Evolutionary conservation across 1,140 invertebrate genomes (phyloP).

Genomic region (Ceratoteleas bidentatus): DNA sequence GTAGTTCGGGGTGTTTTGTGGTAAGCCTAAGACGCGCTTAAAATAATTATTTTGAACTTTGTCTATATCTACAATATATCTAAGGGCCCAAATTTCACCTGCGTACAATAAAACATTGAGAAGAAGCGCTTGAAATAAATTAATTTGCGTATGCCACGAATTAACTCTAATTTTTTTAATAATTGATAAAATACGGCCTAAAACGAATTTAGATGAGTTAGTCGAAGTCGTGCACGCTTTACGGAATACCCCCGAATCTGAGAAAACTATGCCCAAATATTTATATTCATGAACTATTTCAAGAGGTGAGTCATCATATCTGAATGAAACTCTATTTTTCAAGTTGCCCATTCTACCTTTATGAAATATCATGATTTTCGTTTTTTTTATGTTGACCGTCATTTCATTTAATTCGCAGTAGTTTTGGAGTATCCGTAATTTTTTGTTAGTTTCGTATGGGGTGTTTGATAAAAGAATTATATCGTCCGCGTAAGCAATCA

Average conservation of each 20-base stretch:
- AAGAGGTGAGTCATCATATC: background rate
- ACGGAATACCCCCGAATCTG: constrained; percentile 1
- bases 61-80: constrained; percentile 7
- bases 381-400: constrained; percentile 2
- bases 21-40: background rate
- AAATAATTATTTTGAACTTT: constrained; percentile 10
- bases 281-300: constrained; percentile 18
- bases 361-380: constrained; percentile 9
- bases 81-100: constrained; percentile 1
- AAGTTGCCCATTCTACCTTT: constrained; percentile 1
- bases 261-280: background rate
- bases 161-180: background rate
- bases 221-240: background rate
- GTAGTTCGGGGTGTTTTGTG: constrained; percentile 3
- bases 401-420: constrained; percentile 10
- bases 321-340: background rate
- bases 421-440: background rate
- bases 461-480: background rate
- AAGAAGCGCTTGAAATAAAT: constrained; percentile 8
- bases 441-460: constrained; percentile 6
- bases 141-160: constrained; percentile 11
- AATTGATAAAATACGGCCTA: constrained; percentile 1
- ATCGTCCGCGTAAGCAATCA: background rate
- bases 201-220: constrained; percentile 4
- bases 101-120: constrained; percentile 15